These are phyloP conservation scores for Porites divaricata DNA, from an alignment of 92 coral and sea anemone species.

Conservation along the genomic window DNA sequence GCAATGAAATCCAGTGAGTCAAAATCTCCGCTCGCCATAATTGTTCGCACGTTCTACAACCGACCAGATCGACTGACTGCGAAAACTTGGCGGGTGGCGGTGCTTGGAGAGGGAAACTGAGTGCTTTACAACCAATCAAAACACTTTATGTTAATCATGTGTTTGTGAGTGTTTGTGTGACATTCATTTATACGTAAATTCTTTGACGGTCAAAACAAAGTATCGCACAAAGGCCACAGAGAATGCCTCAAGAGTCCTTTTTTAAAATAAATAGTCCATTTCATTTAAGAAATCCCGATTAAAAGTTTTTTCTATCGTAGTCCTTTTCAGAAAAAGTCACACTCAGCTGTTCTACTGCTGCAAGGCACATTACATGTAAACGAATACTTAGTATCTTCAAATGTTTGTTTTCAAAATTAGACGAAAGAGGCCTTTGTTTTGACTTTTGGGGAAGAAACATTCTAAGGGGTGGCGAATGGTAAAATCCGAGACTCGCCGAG, in stretches of 20 bases:
- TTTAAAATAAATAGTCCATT: background rate
- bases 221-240: background rate
- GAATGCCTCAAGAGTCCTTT: conserved; percentile 7
- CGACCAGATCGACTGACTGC: background rate
- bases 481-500: too few species aligned
- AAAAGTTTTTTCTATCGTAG: too few species aligned
- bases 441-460: background rate
- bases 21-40: conserved; percentile 56
- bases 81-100: background rate
- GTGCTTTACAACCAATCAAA: conserved; percentile 50
- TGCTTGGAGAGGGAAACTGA: background rate
- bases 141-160: conserved; percentile 56
- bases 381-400: too few species aligned
- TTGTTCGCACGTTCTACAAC: background rate
- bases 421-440: background rate
- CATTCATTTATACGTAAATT: conserved; percentile 46
- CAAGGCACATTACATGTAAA: too few species aligned
- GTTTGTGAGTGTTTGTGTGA: conserved; percentile 62
- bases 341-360: too few species aligned
- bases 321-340: too few species aligned
- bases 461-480: too few species aligned
- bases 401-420: background rate
- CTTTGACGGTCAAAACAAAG: conserved; percentile 49
- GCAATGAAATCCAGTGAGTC: conserved; percentile 64
- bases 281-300: too few species aligned